A percentile compares a stretch with the other conserved stretches of the same genome.
Conservation (phyloP, 1,140 invertebrate genomes). For the Reticulitermes speratus region DNA sequence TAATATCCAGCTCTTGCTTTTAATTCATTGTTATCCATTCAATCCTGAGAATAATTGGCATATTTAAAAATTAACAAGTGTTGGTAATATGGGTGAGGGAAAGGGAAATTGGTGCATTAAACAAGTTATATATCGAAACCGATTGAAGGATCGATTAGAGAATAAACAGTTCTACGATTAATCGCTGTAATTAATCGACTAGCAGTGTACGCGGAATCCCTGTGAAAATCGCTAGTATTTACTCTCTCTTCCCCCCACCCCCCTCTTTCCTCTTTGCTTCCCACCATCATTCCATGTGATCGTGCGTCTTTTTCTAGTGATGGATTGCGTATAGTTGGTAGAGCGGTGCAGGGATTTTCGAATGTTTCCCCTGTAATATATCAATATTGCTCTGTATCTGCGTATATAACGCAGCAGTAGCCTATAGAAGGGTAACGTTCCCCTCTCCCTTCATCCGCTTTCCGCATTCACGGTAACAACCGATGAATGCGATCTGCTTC, state of each 20-base stretch:
- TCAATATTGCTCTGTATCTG: neutral
- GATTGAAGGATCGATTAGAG: conserved; percentile 4
- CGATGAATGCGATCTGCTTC: neutral
- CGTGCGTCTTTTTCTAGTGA: neutral
- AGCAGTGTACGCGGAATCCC: neutral
- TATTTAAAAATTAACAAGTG: neutral
- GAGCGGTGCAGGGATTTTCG: neutral
- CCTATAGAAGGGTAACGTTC: neutral
- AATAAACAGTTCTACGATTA: neutral
- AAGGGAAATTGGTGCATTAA: neutral
- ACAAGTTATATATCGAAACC: neutral
- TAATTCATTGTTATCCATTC: neutral
- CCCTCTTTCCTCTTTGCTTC: neutral
- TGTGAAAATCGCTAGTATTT: neutral
- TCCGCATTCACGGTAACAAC: neutral
- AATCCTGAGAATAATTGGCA: neutral
- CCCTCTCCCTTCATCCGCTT: neutral
- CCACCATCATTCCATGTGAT: neutral
- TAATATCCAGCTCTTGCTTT: neutral
- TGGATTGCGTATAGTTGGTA: neutral
- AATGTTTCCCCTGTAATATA: conserved; percentile 1
- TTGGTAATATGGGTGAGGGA: neutral
- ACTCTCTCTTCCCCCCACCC: neutral
- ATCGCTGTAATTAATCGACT: neutral
- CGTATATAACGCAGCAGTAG: neutral